phyloP scores from a whole-genome alignment of 2,888 invertebrate species.

The Cactoblastis cactorum region DNA sequence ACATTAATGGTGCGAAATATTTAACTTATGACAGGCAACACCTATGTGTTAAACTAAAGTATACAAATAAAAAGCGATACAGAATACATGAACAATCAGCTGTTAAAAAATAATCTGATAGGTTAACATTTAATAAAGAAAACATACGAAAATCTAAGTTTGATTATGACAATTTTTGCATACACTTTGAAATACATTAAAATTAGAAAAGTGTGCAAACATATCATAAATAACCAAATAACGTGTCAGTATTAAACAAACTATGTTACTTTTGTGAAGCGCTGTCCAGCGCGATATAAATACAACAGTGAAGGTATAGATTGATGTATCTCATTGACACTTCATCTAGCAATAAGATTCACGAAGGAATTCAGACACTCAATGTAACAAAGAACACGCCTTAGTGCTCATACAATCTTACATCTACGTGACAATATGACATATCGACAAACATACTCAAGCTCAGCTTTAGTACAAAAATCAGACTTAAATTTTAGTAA shows the following conservation, averaged over 20 bases:
- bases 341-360: neutral
- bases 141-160: neutral
- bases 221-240: neutral
- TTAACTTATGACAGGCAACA: conserved; percentile 16
- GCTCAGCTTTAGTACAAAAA: conserved; percentile 57
- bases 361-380: conserved; percentile 11
- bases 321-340: neutral
- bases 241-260: neutral
- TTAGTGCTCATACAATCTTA: conserved; percentile 33
- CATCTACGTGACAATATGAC: conserved; percentile 51
- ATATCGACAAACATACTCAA: conserved; percentile 48
- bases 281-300: neutral
- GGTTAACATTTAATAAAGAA: neutral
- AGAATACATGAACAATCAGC: conserved; percentile 18
- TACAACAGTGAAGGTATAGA: neutral
- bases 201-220: neutral
- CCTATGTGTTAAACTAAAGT: conserved; percentile 16
- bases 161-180: conserved; percentile 8
- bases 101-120: conserved; percentile 16
- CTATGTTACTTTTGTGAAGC: neutral
- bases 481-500: conserved; percentile 61
- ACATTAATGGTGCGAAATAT: conserved; percentile 23
- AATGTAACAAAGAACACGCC: conserved; percentile 1
- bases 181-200: neutral
- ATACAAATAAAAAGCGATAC: conserved; percentile 20